Conservation (phyloP, 2,888 invertebrate species). For the Dolichopus griseipennis region DNA sequence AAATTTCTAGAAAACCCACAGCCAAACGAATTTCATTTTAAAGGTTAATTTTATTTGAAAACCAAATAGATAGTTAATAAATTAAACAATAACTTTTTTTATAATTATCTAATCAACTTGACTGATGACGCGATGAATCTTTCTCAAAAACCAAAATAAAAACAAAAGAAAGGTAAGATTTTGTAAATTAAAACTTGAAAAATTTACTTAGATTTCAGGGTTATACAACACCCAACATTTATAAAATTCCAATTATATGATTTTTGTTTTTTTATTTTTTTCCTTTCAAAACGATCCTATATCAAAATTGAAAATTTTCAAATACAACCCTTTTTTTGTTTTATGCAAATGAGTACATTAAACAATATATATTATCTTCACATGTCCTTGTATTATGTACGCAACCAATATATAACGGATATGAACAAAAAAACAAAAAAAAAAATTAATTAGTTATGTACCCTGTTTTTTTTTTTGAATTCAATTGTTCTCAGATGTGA, state of each 20-base stretch:
- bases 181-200: not conserved
- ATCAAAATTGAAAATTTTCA: not conserved
- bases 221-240: not conserved
- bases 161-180: not conserved
- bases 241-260: not conserved
- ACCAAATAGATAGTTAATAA: not conserved
- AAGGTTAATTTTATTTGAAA: too few relatives aligned
- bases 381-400: too few relatives aligned
- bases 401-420: too few relatives aligned
- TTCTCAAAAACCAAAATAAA: slow-evolving; percentile 14
- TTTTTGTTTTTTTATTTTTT: too few relatives aligned
- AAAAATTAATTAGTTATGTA: too few relatives aligned
- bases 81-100: slow-evolving; percentile 22
- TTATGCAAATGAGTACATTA: not conserved
- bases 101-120: slow-evolving; percentile 45
- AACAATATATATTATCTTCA: not conserved
- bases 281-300: not conserved
- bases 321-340: not conserved
- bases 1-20: too few relatives aligned
- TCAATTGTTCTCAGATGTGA: too few relatives aligned
- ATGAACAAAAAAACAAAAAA: too few relatives aligned
- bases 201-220: not conserved
- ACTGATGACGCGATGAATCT: slow-evolving; percentile 41
- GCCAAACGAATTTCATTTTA: not conserved
- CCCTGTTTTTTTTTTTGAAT: too few relatives aligned